Conservation (phyloP, 2,888 invertebrate species). For the Drosophila nr. perissopoda region DNA sequence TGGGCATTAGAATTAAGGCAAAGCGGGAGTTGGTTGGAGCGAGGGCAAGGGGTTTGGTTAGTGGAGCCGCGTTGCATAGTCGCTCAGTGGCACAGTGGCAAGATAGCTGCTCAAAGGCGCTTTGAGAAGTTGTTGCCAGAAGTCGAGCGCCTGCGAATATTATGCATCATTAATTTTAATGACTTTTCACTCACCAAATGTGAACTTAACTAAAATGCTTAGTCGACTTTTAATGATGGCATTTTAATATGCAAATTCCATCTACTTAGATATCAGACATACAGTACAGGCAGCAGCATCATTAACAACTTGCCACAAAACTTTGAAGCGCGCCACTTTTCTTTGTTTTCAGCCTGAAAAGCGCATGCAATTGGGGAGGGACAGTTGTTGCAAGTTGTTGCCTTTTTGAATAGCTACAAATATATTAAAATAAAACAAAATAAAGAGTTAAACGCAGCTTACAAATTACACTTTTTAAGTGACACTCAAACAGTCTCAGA, state of each 20-base stretch:
- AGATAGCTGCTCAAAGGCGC: slow-evolving; percentile 8
- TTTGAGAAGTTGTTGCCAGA: neutral
- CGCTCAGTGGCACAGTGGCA: neutral
- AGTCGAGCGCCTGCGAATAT: slow-evolving; percentile 15
- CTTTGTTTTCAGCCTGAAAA: slow-evolving; percentile 11
- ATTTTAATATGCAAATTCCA: slow-evolving; percentile 44
- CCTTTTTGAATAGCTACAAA: neutral
- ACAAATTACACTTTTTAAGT: neutral
- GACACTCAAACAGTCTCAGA: neutral
- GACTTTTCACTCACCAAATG: slow-evolving; percentile 51
- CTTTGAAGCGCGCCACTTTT: slow-evolving; percentile 15
- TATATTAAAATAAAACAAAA: neutral
- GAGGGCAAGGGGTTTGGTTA: neutral
- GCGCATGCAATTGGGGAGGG: neutral
- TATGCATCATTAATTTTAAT: slow-evolving; percentile 78
- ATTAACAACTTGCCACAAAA: slow-evolving; percentile 54
- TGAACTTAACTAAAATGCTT: slow-evolving; percentile 44
- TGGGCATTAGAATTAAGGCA: slow-evolving; percentile 26
- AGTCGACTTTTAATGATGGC: slow-evolving; percentile 52
- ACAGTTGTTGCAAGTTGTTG: neutral
- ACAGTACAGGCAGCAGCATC: slow-evolving; percentile 20
- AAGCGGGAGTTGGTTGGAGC: neutral
- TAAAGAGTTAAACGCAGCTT: neutral
- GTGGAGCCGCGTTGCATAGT: neutral
- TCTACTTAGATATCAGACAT: slow-evolving; percentile 7